phyloP scores from a whole-genome alignment of 2,888 invertebrate species.

The Mesoligia furuncula region DNA sequence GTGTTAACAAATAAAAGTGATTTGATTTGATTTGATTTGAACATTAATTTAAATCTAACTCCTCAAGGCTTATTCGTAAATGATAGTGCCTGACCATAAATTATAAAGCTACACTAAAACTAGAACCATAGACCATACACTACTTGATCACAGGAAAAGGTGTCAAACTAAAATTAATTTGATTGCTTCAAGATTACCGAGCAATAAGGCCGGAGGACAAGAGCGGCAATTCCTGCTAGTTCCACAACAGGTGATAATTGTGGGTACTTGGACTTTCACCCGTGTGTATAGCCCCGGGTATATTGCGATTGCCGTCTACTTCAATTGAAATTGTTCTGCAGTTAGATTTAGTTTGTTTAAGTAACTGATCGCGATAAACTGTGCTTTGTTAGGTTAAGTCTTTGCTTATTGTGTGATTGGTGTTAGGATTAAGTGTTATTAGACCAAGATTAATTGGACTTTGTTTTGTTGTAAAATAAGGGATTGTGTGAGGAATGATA shows the following conservation, averaged over 20 bases:
- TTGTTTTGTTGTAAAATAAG: background rate
- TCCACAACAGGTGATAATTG: slow-evolving; percentile 67
- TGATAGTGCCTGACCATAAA: slow-evolving; percentile 53
- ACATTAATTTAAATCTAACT: slow-evolving; percentile 39
- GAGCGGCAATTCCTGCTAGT: slow-evolving; percentile 57
- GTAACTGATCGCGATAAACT: slow-evolving; percentile 55
- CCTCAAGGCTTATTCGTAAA: slow-evolving; percentile 55
- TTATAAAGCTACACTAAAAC: slow-evolving; percentile 39
- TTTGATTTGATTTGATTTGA: too few species aligned
- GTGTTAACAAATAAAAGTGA: too few species aligned
- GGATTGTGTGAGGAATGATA: background rate
- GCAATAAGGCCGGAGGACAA: slow-evolving; percentile 67
- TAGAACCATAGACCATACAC: slow-evolving; percentile 50
- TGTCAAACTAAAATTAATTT: slow-evolving; percentile 71
- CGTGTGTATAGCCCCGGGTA: slow-evolving; percentile 53
- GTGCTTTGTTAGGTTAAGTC: slow-evolving; percentile 37
- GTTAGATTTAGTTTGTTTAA: slow-evolving; percentile 63
- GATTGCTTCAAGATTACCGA: slow-evolving; percentile 67
- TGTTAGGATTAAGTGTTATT: slow-evolving; percentile 7
- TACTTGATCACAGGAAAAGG: slow-evolving; percentile 66
- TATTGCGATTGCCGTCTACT: slow-evolving; percentile 59
- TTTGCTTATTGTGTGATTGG: slow-evolving; percentile 16
- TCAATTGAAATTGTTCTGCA: slow-evolving; percentile 63
- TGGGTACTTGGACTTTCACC: slow-evolving; percentile 70
- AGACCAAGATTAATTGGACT: background rate